Conservation (phyloP, 2,113 vertebrate genomes). For the Prolemur simus region DNA sequence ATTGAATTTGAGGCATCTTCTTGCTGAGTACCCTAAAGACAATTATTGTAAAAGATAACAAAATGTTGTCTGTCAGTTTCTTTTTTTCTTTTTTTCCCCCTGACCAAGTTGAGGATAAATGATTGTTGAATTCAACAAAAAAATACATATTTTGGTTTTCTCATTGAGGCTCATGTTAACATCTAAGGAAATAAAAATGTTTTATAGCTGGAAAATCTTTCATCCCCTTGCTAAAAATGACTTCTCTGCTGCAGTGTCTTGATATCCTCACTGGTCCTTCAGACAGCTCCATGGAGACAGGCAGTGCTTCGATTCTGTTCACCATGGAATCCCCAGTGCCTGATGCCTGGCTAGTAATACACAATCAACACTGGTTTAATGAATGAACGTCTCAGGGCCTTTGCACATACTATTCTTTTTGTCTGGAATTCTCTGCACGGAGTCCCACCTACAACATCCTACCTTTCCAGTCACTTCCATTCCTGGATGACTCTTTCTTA, state of each 20-base stretch:
- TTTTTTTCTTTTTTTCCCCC: neutral
- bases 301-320: neutral
- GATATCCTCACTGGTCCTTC: neutral
- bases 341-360: neutral
- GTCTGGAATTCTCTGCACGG: neutral
- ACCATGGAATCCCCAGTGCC: accelerated
- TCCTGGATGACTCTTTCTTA: neutral
- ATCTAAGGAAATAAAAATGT: neutral
- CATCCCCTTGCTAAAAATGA: neutral
- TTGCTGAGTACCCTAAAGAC: neutral
- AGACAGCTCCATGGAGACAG: neutral
- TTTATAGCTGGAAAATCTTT: neutral
- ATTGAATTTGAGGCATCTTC: neutral
- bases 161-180: neutral
- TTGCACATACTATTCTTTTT: neutral
- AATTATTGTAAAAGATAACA: neutral
- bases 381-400: neutral
- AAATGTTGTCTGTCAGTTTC: neutral
- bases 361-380: neutral
- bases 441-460: neutral
- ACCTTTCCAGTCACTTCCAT: neutral
- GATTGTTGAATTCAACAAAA: neutral
- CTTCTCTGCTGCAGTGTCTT: neutral
- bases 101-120: neutral
- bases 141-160: neutral